Evolutionary conservation across 2,113 vertebrate genomes (phyloP).

Genomic region (Epinephelus lanceolatus): DNA sequence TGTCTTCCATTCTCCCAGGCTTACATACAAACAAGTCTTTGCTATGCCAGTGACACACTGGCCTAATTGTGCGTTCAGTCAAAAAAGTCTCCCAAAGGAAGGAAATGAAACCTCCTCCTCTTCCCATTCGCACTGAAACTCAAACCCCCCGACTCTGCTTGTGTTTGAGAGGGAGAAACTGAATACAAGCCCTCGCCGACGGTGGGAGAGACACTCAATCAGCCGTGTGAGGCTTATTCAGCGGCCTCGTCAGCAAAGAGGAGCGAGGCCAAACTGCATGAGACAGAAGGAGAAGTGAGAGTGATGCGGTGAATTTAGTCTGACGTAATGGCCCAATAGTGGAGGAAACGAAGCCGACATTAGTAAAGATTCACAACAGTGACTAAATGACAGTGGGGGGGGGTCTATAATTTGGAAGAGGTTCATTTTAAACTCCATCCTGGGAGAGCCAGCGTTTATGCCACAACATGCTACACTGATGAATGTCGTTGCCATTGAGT

Average conservation of each 20-base stretch:
- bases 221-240: conserved; percentile 45
- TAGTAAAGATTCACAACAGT: conserved; percentile 6
- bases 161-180: conserved; percentile 24
- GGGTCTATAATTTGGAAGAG: conserved; percentile 18
- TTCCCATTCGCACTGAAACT: conserved; percentile 42
- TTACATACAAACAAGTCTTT: conserved; percentile 53
- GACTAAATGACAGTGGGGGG: not conserved
- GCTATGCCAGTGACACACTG: conserved; percentile 48
- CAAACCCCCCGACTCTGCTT: conserved; percentile 25
- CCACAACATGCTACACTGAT: conserved; percentile 57
- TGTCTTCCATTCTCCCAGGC: conserved; percentile 8
- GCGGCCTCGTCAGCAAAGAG: conserved; percentile 40
- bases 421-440: conserved; percentile 25
- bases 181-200: conserved; percentile 23
- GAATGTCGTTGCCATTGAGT: conserved; percentile 69
- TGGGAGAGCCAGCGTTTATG: conserved; percentile 32
- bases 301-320: conserved; percentile 14
- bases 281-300: conserved; percentile 6
- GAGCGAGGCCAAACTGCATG: conserved; percentile 12
- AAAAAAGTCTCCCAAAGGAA: conserved; percentile 51
- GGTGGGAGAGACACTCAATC: conserved; percentile 42
- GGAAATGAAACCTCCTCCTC: conserved; percentile 53
- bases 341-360: not conserved
- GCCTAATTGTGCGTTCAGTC: conserved; percentile 52
- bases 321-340: not conserved